phyloP scores from a whole-genome alignment of 2,888 invertebrate genomes.

The Apotomis capreana region DNA sequence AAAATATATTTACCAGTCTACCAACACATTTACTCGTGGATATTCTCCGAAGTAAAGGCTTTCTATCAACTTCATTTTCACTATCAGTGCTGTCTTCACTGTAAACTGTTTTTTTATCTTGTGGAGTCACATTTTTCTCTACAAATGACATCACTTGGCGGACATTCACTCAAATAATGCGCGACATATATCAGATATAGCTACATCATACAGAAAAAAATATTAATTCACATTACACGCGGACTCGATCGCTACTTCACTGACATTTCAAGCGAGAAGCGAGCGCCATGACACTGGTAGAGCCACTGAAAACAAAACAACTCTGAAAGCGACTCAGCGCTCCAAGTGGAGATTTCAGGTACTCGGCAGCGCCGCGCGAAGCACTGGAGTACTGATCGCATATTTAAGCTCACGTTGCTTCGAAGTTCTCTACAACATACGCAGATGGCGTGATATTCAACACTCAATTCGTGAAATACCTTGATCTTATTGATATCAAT shows the following conservation, averaged over 20 bases:
- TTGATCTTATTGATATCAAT: too few species aligned
- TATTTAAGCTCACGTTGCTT: not conserved
- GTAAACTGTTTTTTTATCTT: slow-evolving; percentile 66
- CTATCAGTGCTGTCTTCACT: slow-evolving; percentile 87
- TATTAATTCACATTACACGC: slow-evolving; percentile 68
- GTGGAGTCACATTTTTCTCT: slow-evolving; percentile 59
- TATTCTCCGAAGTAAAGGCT: slow-evolving; percentile 89
- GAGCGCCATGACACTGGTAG: slow-evolving; percentile 79
- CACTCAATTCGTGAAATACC: too few species aligned
- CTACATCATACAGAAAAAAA: slow-evolving; percentile 80
- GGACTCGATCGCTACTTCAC: slow-evolving; percentile 63
- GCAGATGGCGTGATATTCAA: slow-evolving; percentile 15
- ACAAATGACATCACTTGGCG: slow-evolving; percentile 77
- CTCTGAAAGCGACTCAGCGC: slow-evolving; percentile 52
- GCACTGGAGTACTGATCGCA: not conserved
- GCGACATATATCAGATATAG: slow-evolving; percentile 66
- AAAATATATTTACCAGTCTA: slow-evolving; percentile 87
- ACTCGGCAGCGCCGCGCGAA: slow-evolving; percentile 41
- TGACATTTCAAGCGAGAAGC: slow-evolving; percentile 75
- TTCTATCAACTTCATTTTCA: slow-evolving; percentile 92
- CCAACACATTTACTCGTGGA: slow-evolving; percentile 93
- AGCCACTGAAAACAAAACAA: slow-evolving; percentile 81
- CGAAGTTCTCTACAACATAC: not conserved
- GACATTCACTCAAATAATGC: slow-evolving; percentile 67
- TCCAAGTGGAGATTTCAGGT: slow-evolving; percentile 53